Percentiles rank a stretch among this genome's conserved stretches.
These are phyloP conservation scores for Microctonus brassicae DNA, from an alignment of 2,888 invertebrate genomes.

Conservation along the genomic window DNA sequence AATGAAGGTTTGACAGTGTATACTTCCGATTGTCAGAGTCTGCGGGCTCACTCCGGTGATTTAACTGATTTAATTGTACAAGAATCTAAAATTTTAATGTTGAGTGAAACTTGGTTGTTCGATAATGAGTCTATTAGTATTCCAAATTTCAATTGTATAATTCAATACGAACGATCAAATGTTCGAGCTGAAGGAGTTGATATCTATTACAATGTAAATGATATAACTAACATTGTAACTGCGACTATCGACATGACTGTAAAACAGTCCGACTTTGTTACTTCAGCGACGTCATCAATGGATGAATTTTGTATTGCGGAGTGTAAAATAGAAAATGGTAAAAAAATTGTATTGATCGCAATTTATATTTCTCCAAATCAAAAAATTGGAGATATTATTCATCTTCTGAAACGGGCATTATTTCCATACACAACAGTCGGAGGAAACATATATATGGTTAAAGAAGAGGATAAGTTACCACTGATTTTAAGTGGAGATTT, in stretches of 20 bases:
- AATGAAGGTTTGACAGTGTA: constrained; percentile 14
- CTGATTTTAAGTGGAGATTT: constrained; percentile 6
- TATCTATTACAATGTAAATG: constrained; percentile 17
- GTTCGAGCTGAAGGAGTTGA: constrained; percentile 32
- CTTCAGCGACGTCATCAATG: constrained; percentile 4
- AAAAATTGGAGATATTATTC: no score
- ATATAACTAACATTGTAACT: constrained; percentile 21
- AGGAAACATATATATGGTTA: constrained; percentile 43
- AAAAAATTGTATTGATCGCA: constrained; percentile 25
- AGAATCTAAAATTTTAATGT: constrained; percentile 24
- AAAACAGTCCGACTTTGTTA: not conserved
- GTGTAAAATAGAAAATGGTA: constrained; percentile 23
- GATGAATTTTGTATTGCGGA: constrained; percentile 34
- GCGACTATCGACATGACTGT: constrained; percentile 16
- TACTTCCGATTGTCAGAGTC: constrained; percentile 29
- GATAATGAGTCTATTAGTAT: constrained; percentile 19
- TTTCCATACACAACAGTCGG: constrained; percentile 45
- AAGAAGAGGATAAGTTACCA: not conserved
- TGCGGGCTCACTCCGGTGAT: constrained; percentile 9
- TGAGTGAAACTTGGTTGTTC: constrained; percentile 36
- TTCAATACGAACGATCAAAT: constrained; percentile 26
- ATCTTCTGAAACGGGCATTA: constrained; percentile 1
- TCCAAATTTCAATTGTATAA: constrained; percentile 28
- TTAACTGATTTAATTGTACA: constrained; percentile 3
- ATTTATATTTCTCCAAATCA: no score